Evolutionary conservation across 2,113 vertebrate genomes (phyloP).

Genomic region (Scopus umbretta): DNA sequence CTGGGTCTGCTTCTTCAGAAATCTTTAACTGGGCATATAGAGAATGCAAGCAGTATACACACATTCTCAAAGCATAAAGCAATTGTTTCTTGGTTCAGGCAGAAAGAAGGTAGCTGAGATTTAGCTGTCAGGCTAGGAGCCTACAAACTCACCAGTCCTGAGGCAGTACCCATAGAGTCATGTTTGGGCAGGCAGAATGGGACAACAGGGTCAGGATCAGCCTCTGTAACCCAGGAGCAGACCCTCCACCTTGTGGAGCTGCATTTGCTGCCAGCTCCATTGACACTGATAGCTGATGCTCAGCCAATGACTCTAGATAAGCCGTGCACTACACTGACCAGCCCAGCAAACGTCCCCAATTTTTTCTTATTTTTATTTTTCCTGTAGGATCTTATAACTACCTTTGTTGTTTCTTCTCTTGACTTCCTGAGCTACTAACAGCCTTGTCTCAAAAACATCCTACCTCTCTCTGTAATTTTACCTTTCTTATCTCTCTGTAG

Average conservation of each 20-base stretch:
- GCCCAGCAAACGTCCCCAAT: rapidly evolving
- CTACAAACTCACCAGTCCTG: too few relatives aligned
- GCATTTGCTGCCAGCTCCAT: background rate
- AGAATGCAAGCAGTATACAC: background rate
- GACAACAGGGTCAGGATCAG: background rate
- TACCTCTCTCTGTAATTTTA: background rate
- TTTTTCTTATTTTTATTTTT: background rate
- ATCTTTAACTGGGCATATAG: background rate
- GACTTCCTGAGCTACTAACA: background rate
- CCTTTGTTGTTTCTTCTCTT: background rate
- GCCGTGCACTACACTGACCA: background rate
- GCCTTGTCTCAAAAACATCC: background rate
- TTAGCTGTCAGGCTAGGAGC: background rate
- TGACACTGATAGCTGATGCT: background rate
- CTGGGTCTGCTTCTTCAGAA: background rate
- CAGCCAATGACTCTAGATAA: background rate
- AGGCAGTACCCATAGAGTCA: background rate
- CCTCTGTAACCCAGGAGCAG: rapidly evolving
- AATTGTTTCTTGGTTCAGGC: background rate
- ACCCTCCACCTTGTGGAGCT: background rate
- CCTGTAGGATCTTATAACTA: background rate
- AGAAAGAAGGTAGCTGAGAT: background rate
- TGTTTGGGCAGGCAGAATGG: background rate
- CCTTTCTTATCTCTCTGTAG: background rate
- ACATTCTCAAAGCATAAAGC: background rate